A percentile compares a stretch with the other conserved stretches of the same genome.
phyloP scores from a whole-genome alignment of 1,140 invertebrate genomes.

The Chlorops oryzae region DNA sequence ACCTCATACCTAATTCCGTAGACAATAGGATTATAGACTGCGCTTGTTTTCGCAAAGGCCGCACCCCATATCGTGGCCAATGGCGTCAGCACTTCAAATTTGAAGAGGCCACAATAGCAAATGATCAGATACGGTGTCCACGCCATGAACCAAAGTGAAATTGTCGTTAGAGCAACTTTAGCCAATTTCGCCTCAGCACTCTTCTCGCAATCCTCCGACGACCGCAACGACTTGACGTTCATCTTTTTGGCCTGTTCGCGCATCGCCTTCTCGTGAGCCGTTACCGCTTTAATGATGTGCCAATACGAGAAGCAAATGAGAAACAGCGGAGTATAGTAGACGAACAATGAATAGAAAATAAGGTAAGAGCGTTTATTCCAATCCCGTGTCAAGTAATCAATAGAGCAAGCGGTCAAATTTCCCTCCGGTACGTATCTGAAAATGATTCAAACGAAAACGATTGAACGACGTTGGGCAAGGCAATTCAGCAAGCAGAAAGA shows the following conservation, averaged over 20 bases:
- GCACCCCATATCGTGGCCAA: slow-evolving; percentile 67
- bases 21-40: slow-evolving; percentile 71
- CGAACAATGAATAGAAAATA: slow-evolving; percentile 54
- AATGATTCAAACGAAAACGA: slow-evolving; percentile 33
- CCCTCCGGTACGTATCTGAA: slow-evolving; percentile 62
- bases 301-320: slow-evolving; percentile 63
- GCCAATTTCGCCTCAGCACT: slow-evolving; percentile 57
- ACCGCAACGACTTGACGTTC: slow-evolving; percentile 59
- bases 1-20: slow-evolving; percentile 73
- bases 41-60: slow-evolving; percentile 67
- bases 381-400: slow-evolving; percentile 62
- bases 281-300: slow-evolving; percentile 61
- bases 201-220: slow-evolving; percentile 52
- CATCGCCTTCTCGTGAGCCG: slow-evolving; percentile 61
- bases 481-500: too few relatives aligned
- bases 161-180: slow-evolving; percentile 68
- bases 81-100: slow-evolving; percentile 56
- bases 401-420: slow-evolving; percentile 69
- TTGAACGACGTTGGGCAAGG: slow-evolving; percentile 41
- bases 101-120: slow-evolving; percentile 65
- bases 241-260: slow-evolving; percentile 62
- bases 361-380: slow-evolving; percentile 56
- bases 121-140: slow-evolving; percentile 75
- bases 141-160: slow-evolving; percentile 71
- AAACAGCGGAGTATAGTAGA: slow-evolving; percentile 58